A percentile compares a stretch with the other conserved stretches of the same genome.
phyloP scores from a whole-genome alignment of 2,888 invertebrate genomes.

The Lasioglossum zephyrum region DNA sequence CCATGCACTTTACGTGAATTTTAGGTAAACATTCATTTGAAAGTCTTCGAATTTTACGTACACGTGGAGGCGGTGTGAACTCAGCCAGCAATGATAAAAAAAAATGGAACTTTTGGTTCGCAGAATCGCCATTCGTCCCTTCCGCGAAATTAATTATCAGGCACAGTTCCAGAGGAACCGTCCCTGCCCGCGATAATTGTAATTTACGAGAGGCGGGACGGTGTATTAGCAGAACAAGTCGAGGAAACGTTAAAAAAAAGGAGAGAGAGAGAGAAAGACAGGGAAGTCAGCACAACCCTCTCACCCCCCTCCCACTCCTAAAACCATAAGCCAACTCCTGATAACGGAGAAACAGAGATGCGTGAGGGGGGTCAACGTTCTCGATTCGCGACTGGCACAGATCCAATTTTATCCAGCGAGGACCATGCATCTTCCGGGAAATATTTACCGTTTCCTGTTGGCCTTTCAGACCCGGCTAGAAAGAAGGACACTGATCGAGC shows the following conservation, averaged over 20 bases:
- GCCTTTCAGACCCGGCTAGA: conserved; percentile 34
- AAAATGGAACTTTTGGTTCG: background rate
- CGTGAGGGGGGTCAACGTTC: conserved; percentile 73
- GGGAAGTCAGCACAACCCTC: background rate
- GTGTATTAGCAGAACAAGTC: conserved; percentile 17
- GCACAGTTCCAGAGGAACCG: conserved; percentile 25
- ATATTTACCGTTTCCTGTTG: conserved; percentile 75
- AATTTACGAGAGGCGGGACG: conserved; percentile 30
- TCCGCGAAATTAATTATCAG: conserved; percentile 33
- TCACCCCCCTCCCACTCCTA: background rate
- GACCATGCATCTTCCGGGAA: conserved; percentile 71
- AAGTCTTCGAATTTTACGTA: too few species aligned
- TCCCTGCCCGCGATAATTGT: conserved; percentile 35
- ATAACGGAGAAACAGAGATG: background rate
- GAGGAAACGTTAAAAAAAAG: background rate
- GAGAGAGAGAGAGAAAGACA: conserved; percentile 1
- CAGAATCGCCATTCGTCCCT: conserved; percentile 17
- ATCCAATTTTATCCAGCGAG: conserved; percentile 72
- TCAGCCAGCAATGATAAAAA: background rate
- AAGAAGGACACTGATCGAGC: conserved; percentile 38
- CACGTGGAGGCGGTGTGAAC: background rate
- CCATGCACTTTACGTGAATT: background rate
- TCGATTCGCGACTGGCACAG: conserved; percentile 73
- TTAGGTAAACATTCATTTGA: background rate
- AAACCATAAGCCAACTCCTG: conserved; percentile 36